Evolutionary conservation across 2,888 invertebrate species (phyloP).

Genomic region (Arge pagana): DNA sequence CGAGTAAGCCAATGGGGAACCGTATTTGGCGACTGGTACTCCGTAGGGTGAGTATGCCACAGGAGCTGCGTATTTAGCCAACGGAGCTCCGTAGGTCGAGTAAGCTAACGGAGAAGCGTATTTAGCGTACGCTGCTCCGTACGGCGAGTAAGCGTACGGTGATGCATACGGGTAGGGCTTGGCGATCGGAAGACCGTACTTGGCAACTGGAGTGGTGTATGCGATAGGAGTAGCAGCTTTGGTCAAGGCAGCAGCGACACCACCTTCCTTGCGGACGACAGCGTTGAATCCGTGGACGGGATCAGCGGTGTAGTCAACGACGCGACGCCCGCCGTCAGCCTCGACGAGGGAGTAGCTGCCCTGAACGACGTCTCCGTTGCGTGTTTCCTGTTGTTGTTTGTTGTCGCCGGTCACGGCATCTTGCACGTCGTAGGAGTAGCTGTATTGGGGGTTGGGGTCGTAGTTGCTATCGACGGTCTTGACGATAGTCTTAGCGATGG

Average conservation of each 20-base stretch:
- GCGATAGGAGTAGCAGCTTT: slow-evolving; percentile 54
- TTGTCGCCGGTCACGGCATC: slow-evolving; percentile 75
- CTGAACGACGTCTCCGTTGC: slow-evolving; percentile 73
- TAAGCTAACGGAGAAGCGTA: slow-evolving; percentile 13
- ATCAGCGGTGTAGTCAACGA: slow-evolving; percentile 66
- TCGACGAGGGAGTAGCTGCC: slow-evolving; percentile 66
- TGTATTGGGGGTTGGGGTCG: slow-evolving; percentile 66
- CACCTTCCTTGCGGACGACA: slow-evolving; percentile 60
- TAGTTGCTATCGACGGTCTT: slow-evolving; percentile 13
- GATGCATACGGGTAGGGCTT: slow-evolving; percentile 22
- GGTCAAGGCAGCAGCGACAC: slow-evolving; percentile 42
- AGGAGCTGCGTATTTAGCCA: slow-evolving; percentile 17
- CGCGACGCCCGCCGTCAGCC: slow-evolving; percentile 64
- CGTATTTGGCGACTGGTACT: slow-evolving; percentile 21
- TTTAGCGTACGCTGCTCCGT: slow-evolving; percentile 5
- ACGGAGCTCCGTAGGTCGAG: slow-evolving; percentile 17
- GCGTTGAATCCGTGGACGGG: slow-evolving; percentile 64
- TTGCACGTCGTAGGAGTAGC: slow-evolving; percentile 73
- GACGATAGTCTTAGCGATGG: slow-evolving; percentile 11
- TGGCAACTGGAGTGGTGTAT: slow-evolving; percentile 53
- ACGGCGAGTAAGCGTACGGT: slow-evolving; percentile 13
- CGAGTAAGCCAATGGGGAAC: slow-evolving; percentile 38
- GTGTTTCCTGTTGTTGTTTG: slow-evolving; percentile 71
- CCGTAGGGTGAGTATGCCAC: slow-evolving; percentile 12
- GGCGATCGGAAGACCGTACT: slow-evolving; percentile 53